phyloP scores from a whole-genome alignment of 2,797 vertebrate genomes.

The Kryptolebias ocellatus region DNA sequence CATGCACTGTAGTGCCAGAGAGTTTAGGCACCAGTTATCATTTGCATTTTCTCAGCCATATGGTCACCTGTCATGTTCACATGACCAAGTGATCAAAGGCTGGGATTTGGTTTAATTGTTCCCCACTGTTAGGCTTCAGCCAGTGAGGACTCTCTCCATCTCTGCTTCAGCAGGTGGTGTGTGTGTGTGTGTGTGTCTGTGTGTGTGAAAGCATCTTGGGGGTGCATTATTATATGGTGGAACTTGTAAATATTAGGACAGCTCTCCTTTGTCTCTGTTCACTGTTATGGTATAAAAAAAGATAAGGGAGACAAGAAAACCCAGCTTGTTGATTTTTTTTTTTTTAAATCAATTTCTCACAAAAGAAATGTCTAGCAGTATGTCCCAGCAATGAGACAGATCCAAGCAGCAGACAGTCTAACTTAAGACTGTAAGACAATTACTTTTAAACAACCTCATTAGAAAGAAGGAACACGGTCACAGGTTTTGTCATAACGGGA shows the following conservation, averaged over 20 bases:
- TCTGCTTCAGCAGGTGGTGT: constrained; percentile 88
- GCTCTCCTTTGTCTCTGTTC: constrained; percentile 12
- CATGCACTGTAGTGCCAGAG: constrained; percentile 81
- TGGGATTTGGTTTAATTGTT: constrained; percentile 92
- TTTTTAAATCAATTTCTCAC: no score
- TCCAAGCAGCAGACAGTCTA: no score
- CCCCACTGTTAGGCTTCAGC: constrained; percentile 90
- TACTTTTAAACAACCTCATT: no score
- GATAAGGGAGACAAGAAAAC: background rate
- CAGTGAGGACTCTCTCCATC: constrained; percentile 86
- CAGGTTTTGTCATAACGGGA: no score
- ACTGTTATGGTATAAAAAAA: background rate
- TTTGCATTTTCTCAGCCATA: constrained; percentile 86
- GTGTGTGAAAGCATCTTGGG: constrained; percentile 38
- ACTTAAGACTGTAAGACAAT: no score
- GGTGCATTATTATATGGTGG: constrained; percentile 29
- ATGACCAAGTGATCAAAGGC: constrained; percentile 92
- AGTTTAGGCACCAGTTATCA: constrained; percentile 78
- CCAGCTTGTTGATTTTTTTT: no score
- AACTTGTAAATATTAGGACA: constrained; percentile 37
- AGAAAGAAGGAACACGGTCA: no score
- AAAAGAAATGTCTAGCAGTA: no score
- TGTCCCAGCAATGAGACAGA: no score
- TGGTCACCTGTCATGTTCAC: constrained; percentile 94
- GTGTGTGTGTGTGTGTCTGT: constrained; percentile 6